Conservation (phyloP, 2,888 invertebrate genomes). For the Trichogramma evanescens region DNA sequence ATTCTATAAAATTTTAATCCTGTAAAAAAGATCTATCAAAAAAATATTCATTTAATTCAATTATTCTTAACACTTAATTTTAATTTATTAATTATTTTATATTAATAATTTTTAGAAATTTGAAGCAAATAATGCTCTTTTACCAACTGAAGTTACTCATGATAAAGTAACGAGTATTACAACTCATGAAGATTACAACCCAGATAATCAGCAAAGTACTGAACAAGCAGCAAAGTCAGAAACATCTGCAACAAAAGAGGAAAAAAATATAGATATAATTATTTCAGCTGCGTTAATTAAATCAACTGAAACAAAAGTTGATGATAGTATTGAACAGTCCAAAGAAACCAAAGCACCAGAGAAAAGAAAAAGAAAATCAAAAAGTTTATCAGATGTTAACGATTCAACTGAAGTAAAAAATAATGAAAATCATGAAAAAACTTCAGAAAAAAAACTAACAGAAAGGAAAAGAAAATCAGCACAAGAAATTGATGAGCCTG, state of each 20-base stretch:
- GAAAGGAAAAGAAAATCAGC: slow-evolving; percentile 13
- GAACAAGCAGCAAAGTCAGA: too few relatives aligned
- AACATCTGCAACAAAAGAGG: too few relatives aligned
- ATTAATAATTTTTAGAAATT: slow-evolving; percentile 51
- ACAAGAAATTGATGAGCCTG: slow-evolving; percentile 23
- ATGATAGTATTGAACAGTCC: neutral
- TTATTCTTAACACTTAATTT: too few relatives aligned
- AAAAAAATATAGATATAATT: too few relatives aligned
- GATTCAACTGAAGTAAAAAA: neutral
- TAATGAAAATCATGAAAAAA: neutral
- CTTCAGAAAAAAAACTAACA: slow-evolving; percentile 5
- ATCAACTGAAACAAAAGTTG: neutral
- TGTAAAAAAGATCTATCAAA: slow-evolving; percentile 2
- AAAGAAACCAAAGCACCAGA: neutral
- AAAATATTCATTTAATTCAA: neutral
- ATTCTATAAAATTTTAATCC: neutral
- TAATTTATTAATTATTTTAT: too few relatives aligned
- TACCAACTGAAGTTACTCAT: slow-evolving; percentile 64
- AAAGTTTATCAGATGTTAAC: neutral
- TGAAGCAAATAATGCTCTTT: slow-evolving; percentile 65
- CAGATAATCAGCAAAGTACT: too few relatives aligned
- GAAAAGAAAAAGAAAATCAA: slow-evolving; percentile 11
- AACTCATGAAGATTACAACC: slow-evolving; percentile 39
- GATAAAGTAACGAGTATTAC: slow-evolving; percentile 66
- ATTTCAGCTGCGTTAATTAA: too few relatives aligned